Evolutionary conservation across 2,888 invertebrate species (phyloP).

Genomic region (Dastarcus helophoroides): DNA sequence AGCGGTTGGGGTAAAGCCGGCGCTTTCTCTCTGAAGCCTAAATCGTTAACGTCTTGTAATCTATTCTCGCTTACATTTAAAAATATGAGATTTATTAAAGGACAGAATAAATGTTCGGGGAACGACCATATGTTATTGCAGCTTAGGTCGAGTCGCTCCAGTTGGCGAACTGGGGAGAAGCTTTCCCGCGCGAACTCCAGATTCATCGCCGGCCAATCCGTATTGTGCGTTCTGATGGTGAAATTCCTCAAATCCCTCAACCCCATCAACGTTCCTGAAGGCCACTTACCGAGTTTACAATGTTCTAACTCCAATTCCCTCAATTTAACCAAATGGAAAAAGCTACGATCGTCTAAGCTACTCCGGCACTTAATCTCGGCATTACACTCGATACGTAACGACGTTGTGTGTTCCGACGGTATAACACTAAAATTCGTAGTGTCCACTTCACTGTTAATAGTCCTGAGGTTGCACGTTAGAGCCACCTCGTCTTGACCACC

Average conservation of each 20-base stretch:
- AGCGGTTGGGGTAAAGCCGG: constrained; percentile 49
- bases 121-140: constrained; percentile 84
- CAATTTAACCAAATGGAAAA: constrained; percentile 68
- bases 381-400: constrained; percentile 67
- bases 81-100: constrained; percentile 63
- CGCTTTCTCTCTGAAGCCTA: constrained; percentile 67
- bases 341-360: constrained; percentile 63
- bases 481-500: constrained; percentile 55
- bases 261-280: constrained; percentile 66
- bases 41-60: constrained; percentile 75
- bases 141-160: constrained; percentile 76
- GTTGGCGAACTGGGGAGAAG: constrained; percentile 62
- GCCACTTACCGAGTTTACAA: constrained; percentile 78
- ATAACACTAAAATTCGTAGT: constrained; percentile 82
- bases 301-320: constrained; percentile 72
- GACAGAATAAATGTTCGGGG: constrained; percentile 76
- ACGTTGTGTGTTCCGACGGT: constrained; percentile 71
- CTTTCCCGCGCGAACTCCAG: constrained; percentile 71
- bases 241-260: constrained; percentile 72
- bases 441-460: constrained; percentile 79
- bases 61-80: constrained; percentile 81
- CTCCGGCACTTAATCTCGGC: constrained; percentile 70
- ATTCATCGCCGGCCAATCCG: constrained; percentile 73
- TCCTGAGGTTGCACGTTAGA: constrained; percentile 66
- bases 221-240: constrained; percentile 74